Conservation (phyloP, 1,140 invertebrate species). For the Augochlora pura region DNA sequence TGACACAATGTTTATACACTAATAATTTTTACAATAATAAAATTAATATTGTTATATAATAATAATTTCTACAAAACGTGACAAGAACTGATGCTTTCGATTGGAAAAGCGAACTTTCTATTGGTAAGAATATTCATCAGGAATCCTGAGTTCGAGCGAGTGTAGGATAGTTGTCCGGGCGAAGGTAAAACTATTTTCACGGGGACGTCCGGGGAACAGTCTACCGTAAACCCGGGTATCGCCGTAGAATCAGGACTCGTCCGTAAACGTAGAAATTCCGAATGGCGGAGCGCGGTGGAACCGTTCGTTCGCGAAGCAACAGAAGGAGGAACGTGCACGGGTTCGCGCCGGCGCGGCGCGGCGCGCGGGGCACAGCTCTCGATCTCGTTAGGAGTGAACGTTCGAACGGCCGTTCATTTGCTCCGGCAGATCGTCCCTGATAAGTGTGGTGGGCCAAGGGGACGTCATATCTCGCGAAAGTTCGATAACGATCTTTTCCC, state of each 20-base stretch:
- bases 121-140: too few relatives aligned
- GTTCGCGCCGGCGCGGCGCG: slow-evolving; percentile 1
- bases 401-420: slow-evolving; percentile 64
- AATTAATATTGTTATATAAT: too few relatives aligned
- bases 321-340: slow-evolving; percentile 30
- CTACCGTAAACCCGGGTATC: not conserved
- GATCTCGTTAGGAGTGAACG: slow-evolving; percentile 62
- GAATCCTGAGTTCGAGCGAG: too few relatives aligned
- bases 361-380: slow-evolving; percentile 22
- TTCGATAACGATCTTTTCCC: slow-evolving; percentile 68
- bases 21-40: too few relatives aligned
- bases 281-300: not conserved
- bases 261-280: slow-evolving; percentile 15
- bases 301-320: slow-evolving; percentile 3
- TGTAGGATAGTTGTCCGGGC: too few relatives aligned
- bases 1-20: too few relatives aligned
- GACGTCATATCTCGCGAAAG: slow-evolving; percentile 67
- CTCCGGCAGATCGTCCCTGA: slow-evolving; percentile 58
- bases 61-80: too few relatives aligned
- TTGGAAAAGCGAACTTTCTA: too few relatives aligned
- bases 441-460: slow-evolving; percentile 49
- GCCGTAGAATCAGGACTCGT: not conserved
- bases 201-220: too few relatives aligned
- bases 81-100: too few relatives aligned
- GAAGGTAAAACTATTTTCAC: too few relatives aligned